These are phyloP conservation scores for Calyptommatus sinebrachiatus DNA, from an alignment of 2,113 vertebrate genomes.

Conservation along the genomic window DNA sequence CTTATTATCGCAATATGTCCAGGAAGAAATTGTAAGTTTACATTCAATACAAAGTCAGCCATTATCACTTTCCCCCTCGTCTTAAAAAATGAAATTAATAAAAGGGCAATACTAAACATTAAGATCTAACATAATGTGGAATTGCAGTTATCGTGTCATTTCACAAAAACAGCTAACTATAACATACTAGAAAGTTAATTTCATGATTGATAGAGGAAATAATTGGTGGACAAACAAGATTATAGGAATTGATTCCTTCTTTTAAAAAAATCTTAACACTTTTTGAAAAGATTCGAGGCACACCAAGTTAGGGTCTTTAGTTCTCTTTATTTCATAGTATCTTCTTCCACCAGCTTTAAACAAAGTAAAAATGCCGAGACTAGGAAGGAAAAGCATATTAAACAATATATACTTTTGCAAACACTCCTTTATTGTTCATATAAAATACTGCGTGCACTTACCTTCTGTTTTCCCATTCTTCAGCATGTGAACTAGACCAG, in stretches of 20 bases:
- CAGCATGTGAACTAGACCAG: constrained; percentile 97
- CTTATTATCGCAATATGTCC: too few relatives aligned
- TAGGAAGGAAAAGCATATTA: neutral
- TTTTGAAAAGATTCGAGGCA: too few relatives aligned
- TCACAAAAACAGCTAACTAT: neutral
- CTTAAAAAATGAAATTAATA: too few relatives aligned
- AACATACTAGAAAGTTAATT: neutral
- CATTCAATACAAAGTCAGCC: too few relatives aligned
- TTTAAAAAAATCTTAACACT: too few relatives aligned
- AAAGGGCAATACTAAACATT: too few relatives aligned
- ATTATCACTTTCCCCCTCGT: too few relatives aligned
- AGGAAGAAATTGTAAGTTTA: too few relatives aligned
- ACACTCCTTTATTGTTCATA: neutral
- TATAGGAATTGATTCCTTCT: neutral
- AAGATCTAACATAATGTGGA: too few relatives aligned
- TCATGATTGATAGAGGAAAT: neutral
- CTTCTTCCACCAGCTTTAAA: too few relatives aligned
- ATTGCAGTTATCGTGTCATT: neutral
- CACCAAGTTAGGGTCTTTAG: too few relatives aligned
- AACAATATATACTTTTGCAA: neutral
- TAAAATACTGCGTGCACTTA: constrained; percentile 54
- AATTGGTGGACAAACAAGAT: neutral
- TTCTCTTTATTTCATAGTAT: too few relatives aligned
- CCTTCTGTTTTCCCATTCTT: constrained; percentile 99
- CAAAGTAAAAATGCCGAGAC: neutral